Base-by-base conservation (phyloP, 2,797 vertebrate species). In the Astyanax mexicanus region DNA sequence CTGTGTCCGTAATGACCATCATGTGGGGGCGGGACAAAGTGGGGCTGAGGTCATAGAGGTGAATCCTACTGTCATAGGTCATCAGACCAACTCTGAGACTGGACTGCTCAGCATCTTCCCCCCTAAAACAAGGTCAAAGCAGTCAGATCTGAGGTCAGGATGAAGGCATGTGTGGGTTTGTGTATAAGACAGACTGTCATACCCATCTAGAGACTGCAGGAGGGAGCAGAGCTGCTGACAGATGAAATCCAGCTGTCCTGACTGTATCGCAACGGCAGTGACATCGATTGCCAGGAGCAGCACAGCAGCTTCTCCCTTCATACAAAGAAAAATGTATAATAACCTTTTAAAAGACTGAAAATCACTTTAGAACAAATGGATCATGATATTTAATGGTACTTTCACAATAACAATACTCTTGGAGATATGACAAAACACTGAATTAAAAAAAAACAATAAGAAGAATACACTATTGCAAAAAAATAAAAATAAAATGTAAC, bases 231-330 rank as follows among this genome's bases (percentile, higher is more conserved):
- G 84, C 64, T 94, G 88, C 68, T 90, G 87, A 6, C 90, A 90
- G 58, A 92, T 83, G 1, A 90, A 89, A 29, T 89, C 87, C 79
- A 95, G 79, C 61, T 93, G 85, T 68, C 93, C 92, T 58, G 83
- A 88, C 86, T 85, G 86, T 51, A 93, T 79, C 0, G 94, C 90
- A 13, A 85, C 65, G 0, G 81, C 57, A 0, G 92, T 94, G 37
- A 94, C 92, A 40, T 95, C 93, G 15, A 95, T 69, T 25, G 92
- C 93, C 11, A 95, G 68, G 19, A 95, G 86, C 80, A 94, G 86
- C 0, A 80, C 91, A 21, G 92, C 88, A 44, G 89, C 61, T 60
- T 90, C 88, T 4, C 69, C 85, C 92, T 94, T 79, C 47, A 38
- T 13, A 65, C 38, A n/a, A 27, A 15, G 86, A 0, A 47, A 25